These are phyloP conservation scores for Sesia apiformis DNA, from an alignment of 2,888 invertebrate genomes.

Conservation along the genomic window DNA sequence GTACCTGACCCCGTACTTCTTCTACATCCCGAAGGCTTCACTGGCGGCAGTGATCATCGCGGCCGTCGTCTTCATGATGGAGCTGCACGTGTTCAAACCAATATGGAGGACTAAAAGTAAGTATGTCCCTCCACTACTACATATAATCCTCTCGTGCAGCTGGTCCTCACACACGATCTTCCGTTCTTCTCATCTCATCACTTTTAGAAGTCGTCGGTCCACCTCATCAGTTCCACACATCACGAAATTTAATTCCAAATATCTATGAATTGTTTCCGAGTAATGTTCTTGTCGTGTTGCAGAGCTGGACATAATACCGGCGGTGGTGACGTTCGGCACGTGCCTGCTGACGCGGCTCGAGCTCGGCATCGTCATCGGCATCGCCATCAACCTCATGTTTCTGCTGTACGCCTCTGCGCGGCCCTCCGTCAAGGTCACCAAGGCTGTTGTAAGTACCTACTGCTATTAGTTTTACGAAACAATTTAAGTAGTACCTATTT, in stretches of 20 bases:
- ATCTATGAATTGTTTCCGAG: no score
- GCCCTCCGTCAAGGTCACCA: constrained; percentile 83
- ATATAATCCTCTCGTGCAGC: no score
- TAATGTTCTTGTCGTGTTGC: constrained; percentile 16
- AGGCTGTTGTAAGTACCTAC: constrained; percentile 66
- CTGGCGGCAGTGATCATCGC: constrained; percentile 90
- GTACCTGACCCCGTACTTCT: constrained; percentile 88
- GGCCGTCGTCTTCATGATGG: constrained; percentile 90
- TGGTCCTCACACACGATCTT: no score
- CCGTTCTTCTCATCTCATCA: no score
- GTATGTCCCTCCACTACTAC: constrained; percentile 20
- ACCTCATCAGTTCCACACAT: no score
- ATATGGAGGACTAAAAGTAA: constrained; percentile 88
- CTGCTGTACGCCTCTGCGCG: constrained; percentile 88
- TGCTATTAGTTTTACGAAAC: no score
- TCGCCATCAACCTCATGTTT: constrained; percentile 85
- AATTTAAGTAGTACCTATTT: no score
- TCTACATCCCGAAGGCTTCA: constrained; percentile 85
- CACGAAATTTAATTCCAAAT: no score
- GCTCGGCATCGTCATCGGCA: constrained; percentile 89
- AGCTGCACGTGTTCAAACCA: constrained; percentile 83
- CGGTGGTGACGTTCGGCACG: constrained; percentile 84
- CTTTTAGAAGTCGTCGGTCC: no score
- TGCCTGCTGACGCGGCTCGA: constrained; percentile 89
- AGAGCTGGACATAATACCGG: constrained; percentile 92